phyloP scores from a whole-genome alignment of 2,113 vertebrate genomes.

The Clarias batrachus region DNA sequence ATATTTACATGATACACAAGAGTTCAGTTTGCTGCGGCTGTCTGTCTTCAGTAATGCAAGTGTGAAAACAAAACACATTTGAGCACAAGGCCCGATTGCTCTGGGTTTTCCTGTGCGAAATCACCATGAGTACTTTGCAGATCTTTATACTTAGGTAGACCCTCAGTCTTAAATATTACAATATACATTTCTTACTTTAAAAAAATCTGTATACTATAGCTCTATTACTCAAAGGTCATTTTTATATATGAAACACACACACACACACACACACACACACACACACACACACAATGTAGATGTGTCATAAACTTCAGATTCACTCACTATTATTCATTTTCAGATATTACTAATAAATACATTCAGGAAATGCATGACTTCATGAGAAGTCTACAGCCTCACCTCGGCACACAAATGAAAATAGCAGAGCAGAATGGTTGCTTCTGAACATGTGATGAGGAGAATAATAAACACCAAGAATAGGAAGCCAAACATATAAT shows the following conservation, averaged over 20 bases:
- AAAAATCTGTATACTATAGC: neutral
- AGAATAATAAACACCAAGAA: constrained; percentile 98
- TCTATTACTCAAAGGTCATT: neutral
- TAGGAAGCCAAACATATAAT: constrained; percentile 99
- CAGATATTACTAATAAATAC: neutral
- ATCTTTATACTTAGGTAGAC: neutral
- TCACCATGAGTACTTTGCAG: neutral
- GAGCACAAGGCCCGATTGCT: neutral
- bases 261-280: neutral
- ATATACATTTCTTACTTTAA: neutral
- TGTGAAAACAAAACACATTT: neutral
- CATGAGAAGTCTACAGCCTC: constrained; percentile 32
- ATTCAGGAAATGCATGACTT: neutral
- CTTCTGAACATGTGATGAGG: constrained; percentile 97
- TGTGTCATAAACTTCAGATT: neutral
- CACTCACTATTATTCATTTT: neutral
- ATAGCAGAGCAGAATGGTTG: constrained; percentile 97
- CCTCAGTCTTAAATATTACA: neutral
- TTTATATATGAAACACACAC: neutral
- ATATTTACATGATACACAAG: neutral
- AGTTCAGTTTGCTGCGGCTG: neutral
- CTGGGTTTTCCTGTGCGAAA: neutral
- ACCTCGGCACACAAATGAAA: constrained; percentile 99
- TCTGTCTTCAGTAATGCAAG: neutral
- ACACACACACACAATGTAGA: neutral